Evolutionary conservation across 2,797 vertebrate genomes (phyloP).

Genomic region (Delichon dasypus): DNA sequence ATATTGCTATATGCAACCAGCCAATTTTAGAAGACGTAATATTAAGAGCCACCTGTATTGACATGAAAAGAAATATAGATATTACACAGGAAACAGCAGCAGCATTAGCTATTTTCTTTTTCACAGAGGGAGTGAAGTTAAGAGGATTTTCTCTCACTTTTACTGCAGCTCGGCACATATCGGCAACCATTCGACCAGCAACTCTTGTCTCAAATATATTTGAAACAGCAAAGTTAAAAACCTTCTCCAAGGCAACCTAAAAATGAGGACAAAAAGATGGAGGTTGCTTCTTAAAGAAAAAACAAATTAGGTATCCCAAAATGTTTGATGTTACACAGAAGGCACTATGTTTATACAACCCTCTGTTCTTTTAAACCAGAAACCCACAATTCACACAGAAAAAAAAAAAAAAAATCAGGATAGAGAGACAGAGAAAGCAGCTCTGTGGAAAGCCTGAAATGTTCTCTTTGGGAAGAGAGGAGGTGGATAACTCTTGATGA

Average conservation of each 20-base stretch:
- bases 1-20: background rate
- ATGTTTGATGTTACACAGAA: background rate
- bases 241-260: slow-evolving; percentile 93
- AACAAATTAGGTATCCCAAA: background rate
- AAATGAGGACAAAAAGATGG: background rate
- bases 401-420: background rate
- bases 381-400: background rate
- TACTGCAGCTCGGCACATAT: slow-evolving; percentile 94
- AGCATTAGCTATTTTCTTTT: background rate
- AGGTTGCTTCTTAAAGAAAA: background rate
- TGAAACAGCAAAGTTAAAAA: slow-evolving; percentile 94
- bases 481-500: background rate
- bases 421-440: background rate
- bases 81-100: background rate
- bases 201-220: slow-evolving; percentile 98
- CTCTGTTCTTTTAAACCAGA: background rate
- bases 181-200: slow-evolving; percentile 94
- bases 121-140: background rate
- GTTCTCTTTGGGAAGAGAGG: background rate
- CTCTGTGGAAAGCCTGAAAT: background rate
- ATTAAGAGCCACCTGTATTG: background rate
- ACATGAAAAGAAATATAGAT: background rate
- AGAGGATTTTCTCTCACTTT: slow-evolving; percentile 79
- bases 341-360: background rate
- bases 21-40: background rate